Conservation (phyloP, 2,888 invertebrate genomes). For the Sinhomidia bicolor region DNA sequence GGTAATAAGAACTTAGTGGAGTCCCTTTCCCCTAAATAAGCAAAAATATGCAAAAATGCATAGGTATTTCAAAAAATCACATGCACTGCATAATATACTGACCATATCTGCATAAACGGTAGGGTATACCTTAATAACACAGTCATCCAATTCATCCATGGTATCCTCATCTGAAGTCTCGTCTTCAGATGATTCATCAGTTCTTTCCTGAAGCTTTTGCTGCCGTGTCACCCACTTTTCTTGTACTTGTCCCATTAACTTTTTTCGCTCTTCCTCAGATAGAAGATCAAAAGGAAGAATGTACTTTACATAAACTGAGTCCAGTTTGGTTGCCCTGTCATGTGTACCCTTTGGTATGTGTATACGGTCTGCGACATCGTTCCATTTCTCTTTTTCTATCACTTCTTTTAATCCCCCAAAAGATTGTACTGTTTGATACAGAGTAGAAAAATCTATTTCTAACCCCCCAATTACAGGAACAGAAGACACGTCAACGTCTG, state of each 20-base stretch:
- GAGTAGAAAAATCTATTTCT: conserved; percentile 93
- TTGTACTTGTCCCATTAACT: conserved; percentile 88
- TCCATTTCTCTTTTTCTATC: conserved; percentile 94
- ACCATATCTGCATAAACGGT: no score
- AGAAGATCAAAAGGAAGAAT: conserved; percentile 94
- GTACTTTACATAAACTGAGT: conserved; percentile 95
- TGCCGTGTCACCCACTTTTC: conserved; percentile 88
- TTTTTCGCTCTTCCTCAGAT: conserved; percentile 89
- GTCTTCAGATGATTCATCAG: conserved; percentile 82
- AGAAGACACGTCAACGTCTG: conserved; percentile 75
- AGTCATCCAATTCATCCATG: conserved; percentile 86
- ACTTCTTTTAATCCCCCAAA: conserved; percentile 93
- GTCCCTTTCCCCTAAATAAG: conserved; percentile 87
- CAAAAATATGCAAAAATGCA: conserved; percentile 13
- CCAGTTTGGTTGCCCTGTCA: conserved; percentile 91
- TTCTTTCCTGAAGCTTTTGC: conserved; percentile 82
- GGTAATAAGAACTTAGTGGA: conserved; percentile 90
- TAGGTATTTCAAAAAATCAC: not conserved
- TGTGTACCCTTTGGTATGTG: conserved; percentile 90
- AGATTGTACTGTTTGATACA: conserved; percentile 92
- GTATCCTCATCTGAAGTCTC: conserved; percentile 82
- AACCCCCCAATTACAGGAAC: conserved; percentile 88
- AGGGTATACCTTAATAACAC: conserved; percentile 86
- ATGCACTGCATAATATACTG: not conserved
- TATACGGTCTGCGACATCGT: conserved; percentile 93